These are phyloP conservation scores for Eristalis pertinax DNA, from an alignment of 2,888 invertebrate species.

Conservation along the genomic window DNA sequence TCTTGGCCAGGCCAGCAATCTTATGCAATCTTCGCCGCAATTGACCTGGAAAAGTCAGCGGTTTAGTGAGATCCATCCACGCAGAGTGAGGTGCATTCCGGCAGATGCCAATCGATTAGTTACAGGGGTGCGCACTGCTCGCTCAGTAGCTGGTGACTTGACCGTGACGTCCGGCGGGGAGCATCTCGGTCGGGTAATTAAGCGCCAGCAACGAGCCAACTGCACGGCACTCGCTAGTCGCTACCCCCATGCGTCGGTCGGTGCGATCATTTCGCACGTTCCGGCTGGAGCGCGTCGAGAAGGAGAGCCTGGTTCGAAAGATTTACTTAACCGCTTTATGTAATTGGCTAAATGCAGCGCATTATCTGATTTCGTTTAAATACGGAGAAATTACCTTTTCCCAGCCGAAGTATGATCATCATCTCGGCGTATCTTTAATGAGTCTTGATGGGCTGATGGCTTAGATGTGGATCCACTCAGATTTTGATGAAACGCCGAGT, in stretches of 20 bases:
- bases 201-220: no score
- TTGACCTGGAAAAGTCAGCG: constrained; percentile 25
- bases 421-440: background rate
- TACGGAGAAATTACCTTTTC: constrained; percentile 22
- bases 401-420: background rate
- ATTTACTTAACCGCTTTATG: constrained; percentile 13
- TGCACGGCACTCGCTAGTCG: no score
- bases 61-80: background rate
- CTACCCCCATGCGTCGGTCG: background rate
- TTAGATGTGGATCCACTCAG: background rate
- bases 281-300: constrained; percentile 1
- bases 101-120: background rate
- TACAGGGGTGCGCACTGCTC: background rate
- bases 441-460: background rate
- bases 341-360: constrained; percentile 17
- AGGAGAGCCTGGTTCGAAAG: background rate
- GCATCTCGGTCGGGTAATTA: background rate
- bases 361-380: constrained; percentile 19
- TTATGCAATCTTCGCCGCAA: constrained; percentile 11
- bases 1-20: background rate
- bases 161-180: background rate
- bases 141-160: background rate
- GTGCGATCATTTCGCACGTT: constrained; percentile 9
- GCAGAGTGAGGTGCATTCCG: background rate
- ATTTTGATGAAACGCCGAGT: background rate